Evolutionary conservation across 2,113 vertebrate genomes (phyloP), one percentile per base, ranked within the genome.

Genomic region (Trochalopteron elliotii): DNA sequence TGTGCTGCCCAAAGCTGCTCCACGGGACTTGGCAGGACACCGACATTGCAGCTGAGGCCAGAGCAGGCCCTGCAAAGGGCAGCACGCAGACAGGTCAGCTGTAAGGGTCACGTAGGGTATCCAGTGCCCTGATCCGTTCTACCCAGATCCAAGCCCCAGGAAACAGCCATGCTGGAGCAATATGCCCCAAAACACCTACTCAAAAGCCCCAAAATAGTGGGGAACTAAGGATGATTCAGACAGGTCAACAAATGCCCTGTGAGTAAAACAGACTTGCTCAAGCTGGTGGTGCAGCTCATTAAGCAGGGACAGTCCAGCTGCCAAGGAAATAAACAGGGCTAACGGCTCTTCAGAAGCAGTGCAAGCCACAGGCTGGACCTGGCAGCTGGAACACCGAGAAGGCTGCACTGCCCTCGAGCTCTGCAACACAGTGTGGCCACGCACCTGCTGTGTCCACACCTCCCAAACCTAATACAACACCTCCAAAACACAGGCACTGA

Each of bases 321-420:
- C 28, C 55, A 64, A 49, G 23, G 42, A 9, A 61, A 63, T 23
- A 30, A 75, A n/a, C 13, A 17, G 8, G 10, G 20, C 64, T 15
- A n/a, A 21, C 0, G 7, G 49, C 61, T 89, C 39, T 37, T 56
- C 2, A 22, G 65, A 65, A 35, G 65, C 10, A 60, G 33, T 5
- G 8, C 0, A 3, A 59, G 35, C 20, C 0, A 0, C 4, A 33
- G 44, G 30, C 71, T 11, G 33, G 44, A 17, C 21, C 22, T 0
- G 0, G 39, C 3, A 2, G 57, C 57, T 56, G 70, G 16, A 53
- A 44, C 10, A 30, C 69, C 3, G 0, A 61, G 27, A 65, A 30
- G 11, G 27, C 28, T 15, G 18, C 5, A 7, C 50, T 59, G 70
- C 79, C 49, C 56, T 56, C 0, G 0, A 60, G 10, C 53, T 28